Evolutionary conservation across 2,797 vertebrate genomes (phyloP).

Genomic region (Lerista edwardsae): DNA sequence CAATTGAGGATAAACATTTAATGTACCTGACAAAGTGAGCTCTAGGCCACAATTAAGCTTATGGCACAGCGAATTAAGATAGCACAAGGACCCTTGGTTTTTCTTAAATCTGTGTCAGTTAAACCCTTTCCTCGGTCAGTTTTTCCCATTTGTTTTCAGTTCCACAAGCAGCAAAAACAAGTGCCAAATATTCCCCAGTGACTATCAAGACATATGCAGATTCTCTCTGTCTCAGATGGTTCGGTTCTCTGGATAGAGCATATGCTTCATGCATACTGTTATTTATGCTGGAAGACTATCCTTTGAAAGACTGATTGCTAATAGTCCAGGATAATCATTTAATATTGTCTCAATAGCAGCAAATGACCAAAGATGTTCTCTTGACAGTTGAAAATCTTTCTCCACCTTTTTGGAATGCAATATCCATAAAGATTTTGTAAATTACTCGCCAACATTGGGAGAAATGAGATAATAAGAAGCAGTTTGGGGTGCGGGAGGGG

Average conservation of each 20-base stretch:
- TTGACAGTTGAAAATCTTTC: neutral
- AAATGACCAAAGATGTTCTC: neutral
- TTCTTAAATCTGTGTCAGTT: neutral
- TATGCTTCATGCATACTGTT: neutral
- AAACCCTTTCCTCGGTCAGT: neutral
- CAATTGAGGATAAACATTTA: neutral
- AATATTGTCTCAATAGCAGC: neutral
- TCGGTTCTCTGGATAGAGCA: neutral
- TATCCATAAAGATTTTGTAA: neutral
- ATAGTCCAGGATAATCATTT: neutral
- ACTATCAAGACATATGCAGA: neutral
- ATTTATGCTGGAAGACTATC: neutral
- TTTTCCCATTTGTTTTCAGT: constrained; percentile 39
- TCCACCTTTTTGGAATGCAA: neutral
- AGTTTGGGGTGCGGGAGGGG: neutral
- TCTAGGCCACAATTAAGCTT: neutral
- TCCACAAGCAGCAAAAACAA: neutral
- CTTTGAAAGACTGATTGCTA: neutral
- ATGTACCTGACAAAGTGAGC: neutral
- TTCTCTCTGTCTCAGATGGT: neutral
- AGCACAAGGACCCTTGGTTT: neutral
- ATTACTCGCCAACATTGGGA: neutral
- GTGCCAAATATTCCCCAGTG: neutral
- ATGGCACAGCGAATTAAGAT: neutral
- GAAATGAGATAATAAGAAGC: neutral